Evolutionary conservation across 1,140 invertebrate genomes (phyloP).

Genomic region (Campoletis sonorensis): DNA sequence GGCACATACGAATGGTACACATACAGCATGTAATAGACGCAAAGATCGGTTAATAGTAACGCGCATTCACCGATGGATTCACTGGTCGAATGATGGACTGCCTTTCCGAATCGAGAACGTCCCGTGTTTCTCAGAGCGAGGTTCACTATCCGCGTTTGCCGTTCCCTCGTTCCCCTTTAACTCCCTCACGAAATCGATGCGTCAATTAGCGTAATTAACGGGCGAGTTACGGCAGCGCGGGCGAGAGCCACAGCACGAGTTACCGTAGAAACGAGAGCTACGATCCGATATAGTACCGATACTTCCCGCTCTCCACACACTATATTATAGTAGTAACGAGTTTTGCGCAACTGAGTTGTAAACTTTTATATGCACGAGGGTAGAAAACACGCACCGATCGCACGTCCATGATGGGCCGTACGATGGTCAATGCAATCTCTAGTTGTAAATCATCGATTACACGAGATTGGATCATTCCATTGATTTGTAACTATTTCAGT

Average conservation of each 20-base stretch:
- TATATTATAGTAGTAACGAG: constrained; percentile 28
- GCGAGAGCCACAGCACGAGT: constrained; percentile 17
- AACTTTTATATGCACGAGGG: constrained; percentile 38
- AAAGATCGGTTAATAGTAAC: constrained; percentile 31
- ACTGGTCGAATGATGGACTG: constrained; percentile 43
- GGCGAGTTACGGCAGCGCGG: constrained; percentile 47
- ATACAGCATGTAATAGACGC: constrained; percentile 43
- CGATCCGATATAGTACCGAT: constrained; percentile 51
- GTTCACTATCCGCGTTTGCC: constrained; percentile 32
- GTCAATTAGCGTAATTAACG: constrained; percentile 64
- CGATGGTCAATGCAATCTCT: background rate
- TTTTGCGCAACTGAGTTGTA: constrained; percentile 25
- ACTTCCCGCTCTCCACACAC: constrained; percentile 10
- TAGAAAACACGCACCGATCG: constrained; percentile 31
- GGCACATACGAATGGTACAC: background rate
- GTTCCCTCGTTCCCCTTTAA: constrained; percentile 27
- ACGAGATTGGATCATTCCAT: background rate
- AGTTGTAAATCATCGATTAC: background rate
- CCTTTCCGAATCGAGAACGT: constrained; percentile 43
- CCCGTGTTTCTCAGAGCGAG: constrained; percentile 43
- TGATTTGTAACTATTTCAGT: background rate
- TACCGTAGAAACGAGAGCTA: constrained; percentile 5
- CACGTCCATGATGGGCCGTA: background rate
- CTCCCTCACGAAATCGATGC: constrained; percentile 52
- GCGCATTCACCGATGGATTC: constrained; percentile 42